phyloP scores from a whole-genome alignment of 2,113 vertebrate species.

The Calidris pugnax region DNA sequence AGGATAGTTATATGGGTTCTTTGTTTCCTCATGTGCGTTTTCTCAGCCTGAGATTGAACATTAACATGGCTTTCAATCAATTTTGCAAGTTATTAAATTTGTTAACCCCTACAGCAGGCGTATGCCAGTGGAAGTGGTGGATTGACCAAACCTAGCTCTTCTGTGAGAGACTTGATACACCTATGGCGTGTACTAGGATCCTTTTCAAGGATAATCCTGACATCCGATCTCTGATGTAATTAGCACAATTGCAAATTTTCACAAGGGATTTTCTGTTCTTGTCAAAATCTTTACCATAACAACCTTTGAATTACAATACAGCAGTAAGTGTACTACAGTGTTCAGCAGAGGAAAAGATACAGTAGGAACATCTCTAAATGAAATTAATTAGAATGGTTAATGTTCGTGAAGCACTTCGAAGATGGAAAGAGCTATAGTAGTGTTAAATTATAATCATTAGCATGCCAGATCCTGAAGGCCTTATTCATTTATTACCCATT shows the following conservation, averaged over 20 bases:
- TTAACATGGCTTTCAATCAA: conserved; percentile 33
- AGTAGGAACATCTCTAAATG: conserved; percentile 62
- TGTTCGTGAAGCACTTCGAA: conserved; percentile 54
- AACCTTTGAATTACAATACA: conserved; percentile 71
- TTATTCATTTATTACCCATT: conserved; percentile 55
- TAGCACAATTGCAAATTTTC: conserved; percentile 68
- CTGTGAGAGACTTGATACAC: not conserved
- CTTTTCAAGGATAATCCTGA: conserved; percentile 56
- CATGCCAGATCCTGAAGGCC: conserved; percentile 52
- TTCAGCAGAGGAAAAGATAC: conserved; percentile 55
- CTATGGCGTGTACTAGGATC: conserved; percentile 10
- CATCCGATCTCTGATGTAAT: conserved; percentile 67
- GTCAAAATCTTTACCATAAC: conserved; percentile 73
- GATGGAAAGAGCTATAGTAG: conserved; percentile 46
- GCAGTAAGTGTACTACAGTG: conserved; percentile 48
- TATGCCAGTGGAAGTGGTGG: not conserved
- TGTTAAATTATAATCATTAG: conserved; percentile 63
- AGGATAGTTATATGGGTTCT: not conserved
- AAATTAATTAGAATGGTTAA: conserved; percentile 71
- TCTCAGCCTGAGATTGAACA: conserved; percentile 9
- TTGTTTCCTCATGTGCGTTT: conserved; percentile 18
- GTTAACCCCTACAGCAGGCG: not conserved
- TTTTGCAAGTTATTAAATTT: conserved; percentile 25
- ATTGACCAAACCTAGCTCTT: conserved; percentile 50
- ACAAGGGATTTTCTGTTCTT: conserved; percentile 71